Base-by-base conservation (phyloP, 1,140 invertebrate genomes). In the Drosophila triauraria region DNA sequence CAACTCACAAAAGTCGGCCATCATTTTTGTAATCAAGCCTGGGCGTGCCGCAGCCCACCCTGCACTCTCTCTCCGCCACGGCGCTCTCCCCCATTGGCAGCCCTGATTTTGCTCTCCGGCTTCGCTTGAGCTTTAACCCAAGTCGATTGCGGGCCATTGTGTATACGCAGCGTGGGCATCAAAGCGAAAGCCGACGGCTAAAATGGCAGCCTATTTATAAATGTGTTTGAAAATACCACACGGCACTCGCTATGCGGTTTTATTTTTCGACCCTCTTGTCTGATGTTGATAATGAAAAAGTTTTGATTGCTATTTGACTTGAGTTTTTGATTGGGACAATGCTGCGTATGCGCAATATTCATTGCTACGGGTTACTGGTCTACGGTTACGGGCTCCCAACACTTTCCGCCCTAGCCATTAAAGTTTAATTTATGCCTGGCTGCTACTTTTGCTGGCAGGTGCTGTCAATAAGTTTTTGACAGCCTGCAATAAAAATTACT, bases 271-370 rank as follows among this genome's bases (percentile, higher is more conserved):
- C 44, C 67, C 68, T 51, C 67, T 60, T 59, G 77, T 72, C 53
- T 75, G 70, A 53, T 85, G 68, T 81, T 82, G 80, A 86, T 88
- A 86, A 86, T 86, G 83, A 83, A 86, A 82, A 86, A 88, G 70
- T 86, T 86, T 88, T 88, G 83, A 86, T 86, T 86, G 83, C 84
- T 88, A 86, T 86, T 86, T 86, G 80, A 86, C 80, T 88, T 83
- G 84, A 83, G 84, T 88, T 83, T 80, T 83, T 77, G 76, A 83
- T 83, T 68, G 59, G 58, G 58, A 79, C 56, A 51, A 75, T 61
- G 54, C 65, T 72, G 80, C 83, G 79, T 86, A 87, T 83, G 63
- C 80, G 84, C 65, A 77, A 86, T 86, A 40, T 76, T 75, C 65
- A 44, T 44, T 65, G 57, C 25, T 35, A 64, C 27, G 57, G 62